Conservation (phyloP, 2,888 invertebrate genomes). For the Diogma glabrata region DNA sequence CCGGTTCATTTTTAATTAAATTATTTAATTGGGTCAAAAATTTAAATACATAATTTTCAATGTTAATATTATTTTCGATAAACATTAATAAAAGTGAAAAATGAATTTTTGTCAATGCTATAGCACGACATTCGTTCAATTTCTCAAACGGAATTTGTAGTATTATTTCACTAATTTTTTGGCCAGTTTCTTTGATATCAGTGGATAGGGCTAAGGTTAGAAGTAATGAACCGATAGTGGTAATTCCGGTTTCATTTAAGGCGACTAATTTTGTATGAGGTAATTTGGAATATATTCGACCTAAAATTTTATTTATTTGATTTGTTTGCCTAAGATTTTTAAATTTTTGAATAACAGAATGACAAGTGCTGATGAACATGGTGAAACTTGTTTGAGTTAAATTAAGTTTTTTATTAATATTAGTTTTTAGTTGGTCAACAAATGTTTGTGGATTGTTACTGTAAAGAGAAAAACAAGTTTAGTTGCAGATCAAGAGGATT, state of each 20-base stretch:
- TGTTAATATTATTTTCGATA: slow-evolving; percentile 25
- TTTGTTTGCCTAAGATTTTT: slow-evolving; percentile 17
- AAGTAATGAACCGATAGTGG: slow-evolving; percentile 26
- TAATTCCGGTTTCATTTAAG: slow-evolving; percentile 42
- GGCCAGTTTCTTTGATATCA: slow-evolving; percentile 26
- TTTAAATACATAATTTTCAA: neutral
- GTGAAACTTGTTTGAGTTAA: slow-evolving; percentile 39
- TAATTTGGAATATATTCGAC: slow-evolving; percentile 47
- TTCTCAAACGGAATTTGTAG: slow-evolving; percentile 31
- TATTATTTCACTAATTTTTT: slow-evolving; percentile 32
- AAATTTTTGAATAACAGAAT: slow-evolving; percentile 29
- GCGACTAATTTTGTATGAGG: slow-evolving; percentile 42
- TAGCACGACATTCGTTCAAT: slow-evolving; percentile 27
- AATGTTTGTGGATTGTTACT: too few species aligned
- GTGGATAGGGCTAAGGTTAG: slow-evolving; percentile 28
- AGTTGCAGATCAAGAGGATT: too few species aligned
- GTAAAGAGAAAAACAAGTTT: slow-evolving; percentile 5
- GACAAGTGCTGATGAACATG: slow-evolving; percentile 38
- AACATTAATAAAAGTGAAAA: slow-evolving; percentile 33
- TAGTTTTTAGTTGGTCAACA: slow-evolving; percentile 2
- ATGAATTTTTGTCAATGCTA: slow-evolving; percentile 32
- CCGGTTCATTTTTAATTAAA: neutral
- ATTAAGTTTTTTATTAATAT: slow-evolving; percentile 21
- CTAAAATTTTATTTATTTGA: slow-evolving; percentile 38
- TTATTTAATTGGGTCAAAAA: neutral